Evolutionary conservation across 1,140 invertebrate genomes (phyloP).

Genomic region (Ostrea denselamellosa): DNA sequence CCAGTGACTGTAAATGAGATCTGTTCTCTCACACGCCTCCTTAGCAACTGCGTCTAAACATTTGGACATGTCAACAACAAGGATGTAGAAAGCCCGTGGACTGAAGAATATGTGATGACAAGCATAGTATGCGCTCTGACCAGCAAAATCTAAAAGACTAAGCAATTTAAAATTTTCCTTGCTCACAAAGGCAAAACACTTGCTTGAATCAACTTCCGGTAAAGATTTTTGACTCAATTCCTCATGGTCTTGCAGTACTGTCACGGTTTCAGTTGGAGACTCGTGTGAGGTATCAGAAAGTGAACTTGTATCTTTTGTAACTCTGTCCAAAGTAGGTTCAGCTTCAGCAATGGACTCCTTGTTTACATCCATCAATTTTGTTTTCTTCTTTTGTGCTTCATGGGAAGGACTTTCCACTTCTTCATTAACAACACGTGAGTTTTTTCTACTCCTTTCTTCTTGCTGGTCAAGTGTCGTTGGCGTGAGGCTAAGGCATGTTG

Average conservation of each 20-base stretch:
- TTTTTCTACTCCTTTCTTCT: neutral
- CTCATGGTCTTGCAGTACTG: neutral
- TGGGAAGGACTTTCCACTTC: neutral
- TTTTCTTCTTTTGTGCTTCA: neutral
- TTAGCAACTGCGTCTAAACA: neutral
- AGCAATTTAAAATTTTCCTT: neutral
- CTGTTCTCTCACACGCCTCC: neutral
- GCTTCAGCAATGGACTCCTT: neutral
- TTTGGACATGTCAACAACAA: constrained; percentile 3
- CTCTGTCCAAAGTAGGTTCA: neutral
- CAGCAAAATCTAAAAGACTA: neutral
- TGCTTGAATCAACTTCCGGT: neutral
- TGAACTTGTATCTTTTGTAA: neutral
- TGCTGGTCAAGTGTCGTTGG: neutral
- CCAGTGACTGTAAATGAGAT: constrained; percentile 5
- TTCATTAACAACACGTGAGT: neutral
- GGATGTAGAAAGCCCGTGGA: constrained; percentile 7
- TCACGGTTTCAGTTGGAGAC: neutral
- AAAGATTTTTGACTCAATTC: neutral
- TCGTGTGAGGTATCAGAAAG: neutral
- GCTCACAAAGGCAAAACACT: neutral
- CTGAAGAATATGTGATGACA: constrained; percentile 18
- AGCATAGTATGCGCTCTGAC: neutral
- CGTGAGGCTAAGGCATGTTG: neutral
- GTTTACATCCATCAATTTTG: neutral